Percentiles rank a stretch among this genome's conserved stretches.
These are phyloP conservation scores for Mormyrops attenuatus DNA, from an alignment of 2,797 vertebrate genomes.

Conservation along the genomic window DNA sequence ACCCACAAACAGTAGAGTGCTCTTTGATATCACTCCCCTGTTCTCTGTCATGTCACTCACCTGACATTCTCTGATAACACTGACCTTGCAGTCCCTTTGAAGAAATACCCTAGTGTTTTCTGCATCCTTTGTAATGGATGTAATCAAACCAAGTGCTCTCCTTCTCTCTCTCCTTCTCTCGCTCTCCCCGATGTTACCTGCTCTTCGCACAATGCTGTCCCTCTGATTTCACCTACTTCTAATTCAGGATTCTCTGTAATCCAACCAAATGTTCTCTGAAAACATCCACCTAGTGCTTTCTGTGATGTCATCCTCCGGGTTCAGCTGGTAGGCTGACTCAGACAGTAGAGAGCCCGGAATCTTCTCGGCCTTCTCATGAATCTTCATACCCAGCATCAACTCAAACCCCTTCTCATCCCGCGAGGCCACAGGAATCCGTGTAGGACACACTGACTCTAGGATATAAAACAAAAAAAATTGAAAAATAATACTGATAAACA, in stretches of 20 bases:
- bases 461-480: neutral
- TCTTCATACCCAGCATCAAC: constrained; percentile 69
- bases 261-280: neutral
- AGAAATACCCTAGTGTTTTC: constrained; percentile 42
- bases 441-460: constrained; percentile 75
- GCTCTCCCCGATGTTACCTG: neutral
- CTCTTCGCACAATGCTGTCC: neutral
- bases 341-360: constrained; percentile 66
- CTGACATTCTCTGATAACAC: neutral
- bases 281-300: constrained; percentile 68
- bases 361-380: constrained; percentile 69
- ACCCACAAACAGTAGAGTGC: neutral
- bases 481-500: neutral
- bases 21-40: neutral
- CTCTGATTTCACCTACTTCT: neutral
- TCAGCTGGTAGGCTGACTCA: constrained; percentile 71
- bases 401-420: constrained; percentile 80
- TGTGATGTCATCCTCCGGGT: constrained; percentile 64
- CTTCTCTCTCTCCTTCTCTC: neutral
- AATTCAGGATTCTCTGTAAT: neutral
- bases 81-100: constrained; percentile 69
- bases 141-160: neutral
- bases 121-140: neutral
- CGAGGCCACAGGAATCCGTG: constrained; percentile 70
- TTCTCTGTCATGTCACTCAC: constrained; percentile 8